Base-by-base conservation (phyloP, 2,797 vertebrate genomes). In the Rhabdomys pumilio region DNA sequence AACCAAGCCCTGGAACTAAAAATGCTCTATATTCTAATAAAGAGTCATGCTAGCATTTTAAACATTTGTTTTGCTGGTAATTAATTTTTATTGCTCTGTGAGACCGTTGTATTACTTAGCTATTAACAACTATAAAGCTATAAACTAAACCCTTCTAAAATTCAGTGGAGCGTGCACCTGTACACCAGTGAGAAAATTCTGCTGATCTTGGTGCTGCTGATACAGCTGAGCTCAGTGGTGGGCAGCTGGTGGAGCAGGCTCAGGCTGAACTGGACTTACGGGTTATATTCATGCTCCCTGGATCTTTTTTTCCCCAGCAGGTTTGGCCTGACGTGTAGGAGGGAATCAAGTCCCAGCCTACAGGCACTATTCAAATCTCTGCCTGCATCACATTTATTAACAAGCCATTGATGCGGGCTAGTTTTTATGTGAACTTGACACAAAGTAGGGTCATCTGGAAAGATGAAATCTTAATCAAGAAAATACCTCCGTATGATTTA, bases 31-130 rank as follows among this genome's bases (percentile, higher is more conserved):
- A 29, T 76, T 92, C 91, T 75, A 93, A 94, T 90, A 96, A 97
- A 96, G 59, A 95, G 80, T 90, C 31, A 17, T 53, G 6, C 80
- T 59, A 90, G 4, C 6, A n/a, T 90, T 85, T 90, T 77, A 85
- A 91, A 93, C 72, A 47, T 88, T 92, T 95, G 72, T 76, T 97
- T 94, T 93, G 38, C 82, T 91, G 87, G 57, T 79, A 69, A 94
- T 89, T 85, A 76, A 90, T 88, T 89, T 88, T 82, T 96, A 90
- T 85, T 91, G 87, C 61, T 94, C 93, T 89, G 15, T 59, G 76
- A 63, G 14, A 91, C n/a, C 83, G n/a, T 85, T 89, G 26, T 93
- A 38, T 93, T 76, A 83, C 15, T 86, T 95, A 79, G 59, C 34
- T 73, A 86, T 84, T 91, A 84, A 84, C 50, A 72, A 41, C 31